Conservation (phyloP, 2,113 vertebrate species). For the Pelvicachromis taeniatus region DNA sequence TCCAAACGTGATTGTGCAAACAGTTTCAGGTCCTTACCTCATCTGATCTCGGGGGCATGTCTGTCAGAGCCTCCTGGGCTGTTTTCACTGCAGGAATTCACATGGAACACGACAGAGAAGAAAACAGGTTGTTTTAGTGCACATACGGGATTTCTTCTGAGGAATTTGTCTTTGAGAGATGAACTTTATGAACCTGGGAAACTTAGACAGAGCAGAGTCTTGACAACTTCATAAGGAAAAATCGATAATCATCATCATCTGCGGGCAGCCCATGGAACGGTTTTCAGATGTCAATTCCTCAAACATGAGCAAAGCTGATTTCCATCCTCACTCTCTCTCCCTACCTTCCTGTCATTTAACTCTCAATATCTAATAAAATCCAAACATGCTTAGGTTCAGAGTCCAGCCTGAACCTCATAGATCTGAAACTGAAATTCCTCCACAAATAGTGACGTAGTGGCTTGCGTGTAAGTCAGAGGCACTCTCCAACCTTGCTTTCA, state of each 20-base stretch:
- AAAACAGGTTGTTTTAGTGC: not conserved
- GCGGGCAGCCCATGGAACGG: not conserved
- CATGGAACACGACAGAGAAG: not conserved
- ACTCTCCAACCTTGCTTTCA: not conserved
- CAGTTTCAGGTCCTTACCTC: conserved; percentile 68
- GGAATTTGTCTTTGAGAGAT: not conserved
- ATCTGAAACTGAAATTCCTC: not conserved
- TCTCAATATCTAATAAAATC: not conserved
- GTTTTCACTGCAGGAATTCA: conserved; percentile 68
- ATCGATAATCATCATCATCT: not conserved
- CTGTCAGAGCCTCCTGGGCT: conserved; percentile 86
- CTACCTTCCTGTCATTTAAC: not conserved
- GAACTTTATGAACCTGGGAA: not conserved
- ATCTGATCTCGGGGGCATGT: conserved; percentile 91
- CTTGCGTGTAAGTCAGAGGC: not conserved
- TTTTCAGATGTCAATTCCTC: not conserved
- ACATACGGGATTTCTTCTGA: accelerated
- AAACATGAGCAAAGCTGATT: not conserved
- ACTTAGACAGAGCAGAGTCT: not conserved
- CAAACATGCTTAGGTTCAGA: not conserved
- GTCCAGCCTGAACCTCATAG: not conserved
- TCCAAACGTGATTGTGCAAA: not conserved
- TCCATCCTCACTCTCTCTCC: not conserved
- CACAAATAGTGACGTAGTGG: not conserved
- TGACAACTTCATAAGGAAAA: not conserved